A percentile compares a stretch with the other conserved stretches of the same genome.
Evolutionary conservation across 2,888 invertebrate species (phyloP).

Genomic region (Tenthredo distinguenda): DNA sequence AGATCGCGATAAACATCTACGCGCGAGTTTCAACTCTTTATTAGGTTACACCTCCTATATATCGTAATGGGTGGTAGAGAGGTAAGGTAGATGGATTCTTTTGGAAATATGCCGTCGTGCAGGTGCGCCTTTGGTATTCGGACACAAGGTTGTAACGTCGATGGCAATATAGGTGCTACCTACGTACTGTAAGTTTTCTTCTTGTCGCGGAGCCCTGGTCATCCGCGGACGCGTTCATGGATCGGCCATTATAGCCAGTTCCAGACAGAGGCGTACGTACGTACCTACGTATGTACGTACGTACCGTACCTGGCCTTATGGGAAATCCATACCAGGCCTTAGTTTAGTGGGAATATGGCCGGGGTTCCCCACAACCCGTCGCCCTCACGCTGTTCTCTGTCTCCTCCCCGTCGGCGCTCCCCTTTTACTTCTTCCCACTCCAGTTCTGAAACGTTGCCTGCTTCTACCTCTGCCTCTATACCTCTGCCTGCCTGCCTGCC

Average conservation of each 20-base stretch:
- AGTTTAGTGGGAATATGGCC: slow-evolving; percentile 56
- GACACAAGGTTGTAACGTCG: not conserved
- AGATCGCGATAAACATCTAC: not conserved
- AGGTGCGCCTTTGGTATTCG: not conserved
- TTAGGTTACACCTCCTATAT: not conserved
- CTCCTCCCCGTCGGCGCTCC: slow-evolving; percentile 36
- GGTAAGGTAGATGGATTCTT: not conserved
- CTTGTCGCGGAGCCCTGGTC: slow-evolving; percentile 21
- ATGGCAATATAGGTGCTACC: not conserved
- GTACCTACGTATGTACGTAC: not conserved
- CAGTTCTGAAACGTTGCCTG: slow-evolving; percentile 43
- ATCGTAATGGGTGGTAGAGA: not conserved
- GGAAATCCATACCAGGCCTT: slow-evolving; percentile 75
- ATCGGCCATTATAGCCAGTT: slow-evolving; percentile 74
- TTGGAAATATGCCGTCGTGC: not conserved
- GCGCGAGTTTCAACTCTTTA: not conserved
- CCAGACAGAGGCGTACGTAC: slow-evolving; percentile 69
- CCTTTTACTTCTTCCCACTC: slow-evolving; percentile 11
- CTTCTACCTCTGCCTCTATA: not conserved
- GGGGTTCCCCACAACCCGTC: slow-evolving; percentile 40
- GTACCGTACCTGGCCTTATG: slow-evolving; percentile 73
- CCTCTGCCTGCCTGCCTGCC: slow-evolving; percentile 14
- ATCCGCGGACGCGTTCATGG: slow-evolving; percentile 57
- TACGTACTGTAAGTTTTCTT: not conserved
- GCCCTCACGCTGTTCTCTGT: slow-evolving; percentile 38